Evolutionary conservation across 2,797 vertebrate species (phyloP), one percentile per base, ranked within the genome.

Genomic region (Onychomys arenicola): DNA sequence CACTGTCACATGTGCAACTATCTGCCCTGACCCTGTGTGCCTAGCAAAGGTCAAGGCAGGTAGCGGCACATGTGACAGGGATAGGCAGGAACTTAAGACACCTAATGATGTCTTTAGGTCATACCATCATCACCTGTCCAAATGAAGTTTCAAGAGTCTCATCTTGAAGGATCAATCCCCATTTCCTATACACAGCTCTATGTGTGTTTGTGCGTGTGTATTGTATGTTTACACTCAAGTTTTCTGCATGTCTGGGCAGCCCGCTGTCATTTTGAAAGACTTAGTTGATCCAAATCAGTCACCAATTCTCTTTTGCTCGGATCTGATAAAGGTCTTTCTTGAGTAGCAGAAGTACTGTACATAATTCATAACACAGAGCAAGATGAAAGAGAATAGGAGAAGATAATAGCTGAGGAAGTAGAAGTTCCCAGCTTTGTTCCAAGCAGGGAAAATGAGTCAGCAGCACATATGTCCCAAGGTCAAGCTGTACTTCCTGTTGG

Each of bases 271-370:
- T 80, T 93, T 59, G 25, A 40, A 91, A 94, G n/a, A 49, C 49
- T 80, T 23, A 27, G 92, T 82, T 6, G 17, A 63, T 97, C 77
- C 55, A 16, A 82, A 91, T 90, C 67, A 52, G 59, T 97, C 71
- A 65, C 7, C 46, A 84, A 82, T 94, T 92, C 90, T 89, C 89
- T 93, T 93, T 61, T 84, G 89, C 67, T 12, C 69, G 49, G 90
- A 96, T 90, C 85, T 97, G 93, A 96, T 95, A 91, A 97, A 97
- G 97, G 93, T 96, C 90, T 94, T 92, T 94, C 93, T 94, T 81
- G 94, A 92, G 91, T 25, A 96, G 85, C 67, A 87, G 91, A 97
- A 94, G 90, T 77, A 73, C 85, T 52, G 82, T 94, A 83, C 59
- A 84, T 97, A 94, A 97, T 97, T 97, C 92, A 93, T 91, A 89